phyloP scores from a whole-genome alignment of 2,888 invertebrate genomes.

The Neoitamus cyanurus region DNA sequence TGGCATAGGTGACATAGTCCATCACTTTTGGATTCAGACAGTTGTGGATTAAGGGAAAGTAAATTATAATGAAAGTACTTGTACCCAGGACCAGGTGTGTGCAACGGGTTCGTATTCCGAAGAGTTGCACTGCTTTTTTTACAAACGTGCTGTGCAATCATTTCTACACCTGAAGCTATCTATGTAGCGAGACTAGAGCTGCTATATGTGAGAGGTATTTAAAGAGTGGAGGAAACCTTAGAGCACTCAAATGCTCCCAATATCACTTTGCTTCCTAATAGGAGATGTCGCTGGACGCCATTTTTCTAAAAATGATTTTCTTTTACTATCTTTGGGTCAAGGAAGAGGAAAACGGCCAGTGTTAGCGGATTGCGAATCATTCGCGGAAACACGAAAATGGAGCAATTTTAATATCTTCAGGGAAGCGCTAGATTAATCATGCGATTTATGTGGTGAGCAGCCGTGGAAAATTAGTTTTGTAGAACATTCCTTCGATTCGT shows the following conservation, averaged over 20 bases:
- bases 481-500: background rate
- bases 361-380: background rate
- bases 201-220: background rate
- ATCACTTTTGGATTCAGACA: background rate
- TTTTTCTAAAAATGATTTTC: background rate
- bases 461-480: background rate
- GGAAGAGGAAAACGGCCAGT: background rate
- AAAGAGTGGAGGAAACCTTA: background rate
- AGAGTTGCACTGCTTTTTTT: background rate
- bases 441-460: background rate
- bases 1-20: slow-evolving; percentile 9
- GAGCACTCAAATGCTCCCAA: background rate
- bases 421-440: slow-evolving; percentile 22
- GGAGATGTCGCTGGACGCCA: background rate
- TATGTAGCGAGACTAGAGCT: background rate
- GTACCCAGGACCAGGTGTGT: background rate
- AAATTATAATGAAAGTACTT: slow-evolving; percentile 22
- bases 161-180: background rate
- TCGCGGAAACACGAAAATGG: slow-evolving; percentile 20
- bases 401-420: slow-evolving; percentile 20
- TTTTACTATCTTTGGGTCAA: slow-evolving; percentile 6
- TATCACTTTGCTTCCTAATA: background rate
- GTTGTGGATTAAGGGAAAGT: slow-evolving; percentile 18
- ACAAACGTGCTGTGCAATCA: background rate
- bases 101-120: background rate